A percentile compares a stretch with the other conserved stretches of the same genome.
Conservation (phyloP, 2,888 invertebrate species). For the Acheta domesticus region DNA sequence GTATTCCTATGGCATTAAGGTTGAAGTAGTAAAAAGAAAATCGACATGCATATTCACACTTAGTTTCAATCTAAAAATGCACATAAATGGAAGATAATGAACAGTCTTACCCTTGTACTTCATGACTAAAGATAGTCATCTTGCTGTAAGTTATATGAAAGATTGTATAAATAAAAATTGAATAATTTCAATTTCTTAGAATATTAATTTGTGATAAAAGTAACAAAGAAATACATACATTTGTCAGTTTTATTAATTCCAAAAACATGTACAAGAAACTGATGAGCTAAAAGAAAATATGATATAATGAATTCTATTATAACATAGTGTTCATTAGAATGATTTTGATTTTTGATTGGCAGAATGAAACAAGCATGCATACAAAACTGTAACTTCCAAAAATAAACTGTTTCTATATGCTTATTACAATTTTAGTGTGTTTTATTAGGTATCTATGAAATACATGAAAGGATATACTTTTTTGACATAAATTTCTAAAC, state of each 20-base stretch:
- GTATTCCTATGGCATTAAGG: background rate
- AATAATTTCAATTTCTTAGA: too few species aligned
- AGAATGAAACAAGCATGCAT: too few species aligned
- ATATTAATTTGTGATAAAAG: background rate
- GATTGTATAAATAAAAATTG: background rate
- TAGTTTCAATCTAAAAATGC: background rate
- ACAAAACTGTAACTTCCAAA: too few species aligned
- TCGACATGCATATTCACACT: background rate
- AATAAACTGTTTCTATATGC: too few species aligned
- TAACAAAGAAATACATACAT: background rate
- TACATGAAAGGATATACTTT: too few species aligned
- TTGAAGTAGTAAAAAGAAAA: background rate
- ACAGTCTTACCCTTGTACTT: background rate
- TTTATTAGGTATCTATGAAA: too few species aligned
- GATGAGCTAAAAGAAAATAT: background rate
- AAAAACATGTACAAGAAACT: conserved; percentile 3
- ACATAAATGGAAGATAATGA: background rate
- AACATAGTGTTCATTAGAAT: too few species aligned
- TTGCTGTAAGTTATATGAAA: background rate
- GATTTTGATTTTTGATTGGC: too few species aligned
- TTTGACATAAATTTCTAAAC: too few species aligned
- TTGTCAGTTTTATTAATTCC: background rate
- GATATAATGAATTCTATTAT: too few species aligned
- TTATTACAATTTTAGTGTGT: too few species aligned
- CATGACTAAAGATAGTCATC: background rate